Conservation (phyloP, 2,797 vertebrate genomes). For the Sebastes reedi region DNA sequence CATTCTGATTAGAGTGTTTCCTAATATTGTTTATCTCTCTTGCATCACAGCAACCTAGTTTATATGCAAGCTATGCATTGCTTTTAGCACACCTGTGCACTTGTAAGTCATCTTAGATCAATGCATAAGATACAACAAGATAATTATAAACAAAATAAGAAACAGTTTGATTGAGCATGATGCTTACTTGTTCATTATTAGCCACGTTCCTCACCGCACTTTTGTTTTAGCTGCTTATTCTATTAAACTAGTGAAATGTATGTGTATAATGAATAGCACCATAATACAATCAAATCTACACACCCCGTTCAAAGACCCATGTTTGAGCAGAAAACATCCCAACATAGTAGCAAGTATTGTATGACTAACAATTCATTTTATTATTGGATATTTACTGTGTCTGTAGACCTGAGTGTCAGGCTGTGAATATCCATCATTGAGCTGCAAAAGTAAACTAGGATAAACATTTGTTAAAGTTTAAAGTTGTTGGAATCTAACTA, state of each 20-base stretch:
- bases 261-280: background rate
- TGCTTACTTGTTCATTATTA: background rate
- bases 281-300: background rate
- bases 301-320: background rate
- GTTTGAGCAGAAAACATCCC: background rate
- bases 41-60: background rate
- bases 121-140: background rate
- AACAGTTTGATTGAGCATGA: background rate
- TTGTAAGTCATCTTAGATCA: background rate
- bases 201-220: background rate
- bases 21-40: background rate
- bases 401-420: background rate
- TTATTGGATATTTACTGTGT: background rate
- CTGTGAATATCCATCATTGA: background rate
- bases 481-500: background rate
- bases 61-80: background rate
- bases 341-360: background rate
- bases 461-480: background rate
- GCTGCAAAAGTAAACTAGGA: background rate
- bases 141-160: background rate
- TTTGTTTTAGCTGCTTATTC: background rate
- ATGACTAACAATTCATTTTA: background rate
- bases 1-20: background rate
- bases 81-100: background rate
- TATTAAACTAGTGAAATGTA: background rate